Conservation (phyloP, 2,113 vertebrate species). For the Callionymus lyra region DNA sequence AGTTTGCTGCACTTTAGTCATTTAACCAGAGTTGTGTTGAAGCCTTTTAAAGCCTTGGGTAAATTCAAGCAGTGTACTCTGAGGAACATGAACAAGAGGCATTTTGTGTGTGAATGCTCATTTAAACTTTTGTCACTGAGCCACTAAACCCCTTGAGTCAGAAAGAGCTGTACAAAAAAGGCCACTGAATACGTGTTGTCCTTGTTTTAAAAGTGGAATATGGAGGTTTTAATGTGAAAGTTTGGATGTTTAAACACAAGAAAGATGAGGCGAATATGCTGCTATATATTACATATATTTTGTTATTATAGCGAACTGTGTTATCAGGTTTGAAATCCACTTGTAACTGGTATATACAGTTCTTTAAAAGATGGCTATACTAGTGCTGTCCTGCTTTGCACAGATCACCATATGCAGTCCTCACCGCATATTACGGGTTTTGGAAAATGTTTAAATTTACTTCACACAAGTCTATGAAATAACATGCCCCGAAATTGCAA, state of each 20-base stretch:
- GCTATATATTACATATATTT: no score
- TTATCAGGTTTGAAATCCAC: no score
- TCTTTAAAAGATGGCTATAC: slow-evolving; percentile 1
- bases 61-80: slow-evolving; percentile 1
- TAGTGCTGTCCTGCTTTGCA: background rate
- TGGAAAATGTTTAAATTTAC: slow-evolving; percentile 61
- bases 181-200: slow-evolving; percentile 22
- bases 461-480: slow-evolving; percentile 53
- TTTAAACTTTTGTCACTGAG: slow-evolving; percentile 49
- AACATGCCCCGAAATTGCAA: slow-evolving; percentile 55
- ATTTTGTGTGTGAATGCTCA: slow-evolving; percentile 52
- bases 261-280: no score
- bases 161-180: slow-evolving; percentile 27
- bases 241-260: no score
- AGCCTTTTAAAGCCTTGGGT: no score
- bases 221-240: no score
- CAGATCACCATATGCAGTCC: no score
- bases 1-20: no score
- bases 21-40: no score
- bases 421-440: slow-evolving; percentile 53
- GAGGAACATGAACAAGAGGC: slow-evolving; percentile 28
- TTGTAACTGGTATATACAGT: no score
- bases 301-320: no score
- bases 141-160: slow-evolving; percentile 25
- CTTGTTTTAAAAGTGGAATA: no score